phyloP scores from a whole-genome alignment of 2,113 vertebrate species.

The Dolichallabes microphthalmus region DNA sequence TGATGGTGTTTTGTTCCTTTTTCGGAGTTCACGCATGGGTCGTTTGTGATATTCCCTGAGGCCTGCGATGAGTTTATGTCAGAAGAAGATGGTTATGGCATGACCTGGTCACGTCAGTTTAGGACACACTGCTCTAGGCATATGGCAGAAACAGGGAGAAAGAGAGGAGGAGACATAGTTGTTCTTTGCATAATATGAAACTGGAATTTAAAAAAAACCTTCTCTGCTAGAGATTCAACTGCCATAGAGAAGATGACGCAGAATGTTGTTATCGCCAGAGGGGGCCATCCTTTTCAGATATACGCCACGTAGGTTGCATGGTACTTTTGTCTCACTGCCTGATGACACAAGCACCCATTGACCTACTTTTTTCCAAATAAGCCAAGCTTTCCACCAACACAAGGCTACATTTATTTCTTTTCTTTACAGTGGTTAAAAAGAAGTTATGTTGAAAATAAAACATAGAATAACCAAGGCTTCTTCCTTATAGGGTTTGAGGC shows the following conservation, averaged over 20 bases:
- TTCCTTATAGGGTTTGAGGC: slow-evolving; percentile 3
- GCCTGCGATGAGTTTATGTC: slow-evolving; percentile 22
- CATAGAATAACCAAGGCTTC: not conserved
- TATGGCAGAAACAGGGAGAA: not conserved
- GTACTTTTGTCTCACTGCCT: slow-evolving; percentile 53
- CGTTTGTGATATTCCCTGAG: not conserved
- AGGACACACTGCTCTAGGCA: slow-evolving; percentile 7
- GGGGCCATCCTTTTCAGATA: not conserved
- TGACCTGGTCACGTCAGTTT: slow-evolving; percentile 31
- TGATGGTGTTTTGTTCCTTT: not conserved
- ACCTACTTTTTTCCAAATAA: slow-evolving; percentile 66
- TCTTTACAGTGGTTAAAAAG: slow-evolving; percentile 1
- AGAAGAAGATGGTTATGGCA: slow-evolving; percentile 11
- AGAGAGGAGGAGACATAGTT: not conserved
- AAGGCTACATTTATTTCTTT: not conserved
- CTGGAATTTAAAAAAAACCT: not conserved
- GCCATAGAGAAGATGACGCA: not conserved
- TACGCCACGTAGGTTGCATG: slow-evolving; percentile 19
- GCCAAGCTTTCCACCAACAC: slow-evolving; percentile 22
- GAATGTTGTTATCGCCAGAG: slow-evolving; percentile 18
- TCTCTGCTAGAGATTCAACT: not conserved
- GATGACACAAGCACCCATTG: slow-evolving; percentile 63
- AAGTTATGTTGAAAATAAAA: slow-evolving; percentile 15
- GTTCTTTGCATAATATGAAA: not conserved
- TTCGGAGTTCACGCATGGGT: not conserved